phyloP scores from a whole-genome alignment of 2,888 invertebrate species.

The Polymixis flavicincta region DNA sequence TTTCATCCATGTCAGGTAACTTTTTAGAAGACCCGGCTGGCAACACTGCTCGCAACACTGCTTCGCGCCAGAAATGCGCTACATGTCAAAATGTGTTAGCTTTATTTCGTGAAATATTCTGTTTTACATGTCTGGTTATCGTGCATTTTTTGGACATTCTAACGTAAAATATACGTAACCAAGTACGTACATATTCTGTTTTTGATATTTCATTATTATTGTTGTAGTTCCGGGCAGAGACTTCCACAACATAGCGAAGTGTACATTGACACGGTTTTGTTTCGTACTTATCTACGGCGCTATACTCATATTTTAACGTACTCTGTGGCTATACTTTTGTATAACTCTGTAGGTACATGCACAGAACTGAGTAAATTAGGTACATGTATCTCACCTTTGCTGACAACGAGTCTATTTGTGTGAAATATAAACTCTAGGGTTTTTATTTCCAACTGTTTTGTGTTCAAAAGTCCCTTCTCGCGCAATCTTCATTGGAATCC shows the following conservation, averaged over 20 bases:
- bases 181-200: constrained; percentile 44
- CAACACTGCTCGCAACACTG: too few relatives aligned
- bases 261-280: constrained; percentile 53
- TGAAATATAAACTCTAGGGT: background rate
- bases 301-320: too few relatives aligned
- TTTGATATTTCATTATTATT: constrained; percentile 6
- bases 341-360: constrained; percentile 5
- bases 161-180: constrained; percentile 24
- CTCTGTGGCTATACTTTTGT: constrained; percentile 52
- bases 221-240: background rate
- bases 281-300: constrained; percentile 32
- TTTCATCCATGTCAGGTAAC: too few relatives aligned
- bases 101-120: constrained; percentile 45
- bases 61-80: constrained; percentile 84
- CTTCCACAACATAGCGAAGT: background rate
- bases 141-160: constrained; percentile 12
- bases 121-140: background rate
- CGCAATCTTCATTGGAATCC: constrained; percentile 18
- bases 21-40: too few relatives aligned
- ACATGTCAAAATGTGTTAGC: constrained; percentile 66
- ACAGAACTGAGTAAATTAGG: too few relatives aligned
- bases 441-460: constrained; percentile 7
- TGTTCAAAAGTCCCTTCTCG: background rate
- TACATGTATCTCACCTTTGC: constrained; percentile 10
- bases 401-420: constrained; percentile 13